Percentiles rank a stretch among this genome's conserved stretches.
These are phyloP conservation scores for Crossocerus cetratus DNA, from an alignment of 2,888 invertebrate species.

Conservation along the genomic window DNA sequence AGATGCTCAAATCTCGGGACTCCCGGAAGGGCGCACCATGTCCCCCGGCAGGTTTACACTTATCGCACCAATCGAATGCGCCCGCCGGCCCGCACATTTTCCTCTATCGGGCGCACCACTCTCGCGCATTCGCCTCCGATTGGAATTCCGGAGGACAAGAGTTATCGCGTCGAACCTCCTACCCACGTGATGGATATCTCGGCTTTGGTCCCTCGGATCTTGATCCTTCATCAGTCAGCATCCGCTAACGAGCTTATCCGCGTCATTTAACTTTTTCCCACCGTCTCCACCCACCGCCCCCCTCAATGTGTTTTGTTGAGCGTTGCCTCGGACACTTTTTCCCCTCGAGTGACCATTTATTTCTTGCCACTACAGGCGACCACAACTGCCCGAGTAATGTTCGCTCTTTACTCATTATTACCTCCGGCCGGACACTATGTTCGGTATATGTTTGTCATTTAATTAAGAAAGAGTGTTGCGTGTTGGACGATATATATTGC, in stretches of 20 bases:
- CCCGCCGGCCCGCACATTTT: background rate
- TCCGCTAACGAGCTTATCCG: slow-evolving; percentile 1
- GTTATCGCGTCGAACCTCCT: background rate
- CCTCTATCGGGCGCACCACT: too few relatives aligned
- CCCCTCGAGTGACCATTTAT: background rate
- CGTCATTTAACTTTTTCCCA: slow-evolving; percentile 11
- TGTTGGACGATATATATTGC: too few relatives aligned
- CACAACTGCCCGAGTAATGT: too few relatives aligned
- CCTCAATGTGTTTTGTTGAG: background rate
- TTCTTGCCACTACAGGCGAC: too few relatives aligned
- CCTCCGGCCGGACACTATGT: too few relatives aligned
- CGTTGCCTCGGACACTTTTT: background rate
- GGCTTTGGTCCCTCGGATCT: background rate
- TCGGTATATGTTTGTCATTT: too few relatives aligned
- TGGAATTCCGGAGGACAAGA: too few relatives aligned
- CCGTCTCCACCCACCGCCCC: background rate
- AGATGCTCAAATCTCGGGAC: background rate
- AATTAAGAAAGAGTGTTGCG: too few relatives aligned
- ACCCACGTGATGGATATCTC: background rate
- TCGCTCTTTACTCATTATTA: too few relatives aligned
- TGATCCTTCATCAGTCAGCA: slow-evolving; percentile 1
- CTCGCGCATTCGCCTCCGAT: too few relatives aligned
- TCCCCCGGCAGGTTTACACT: background rate
- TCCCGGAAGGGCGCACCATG: background rate
- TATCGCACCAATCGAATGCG: background rate